Evolutionary conservation across 2,888 invertebrate species (phyloP).

Genomic region (Stenotaenia linearis): DNA sequence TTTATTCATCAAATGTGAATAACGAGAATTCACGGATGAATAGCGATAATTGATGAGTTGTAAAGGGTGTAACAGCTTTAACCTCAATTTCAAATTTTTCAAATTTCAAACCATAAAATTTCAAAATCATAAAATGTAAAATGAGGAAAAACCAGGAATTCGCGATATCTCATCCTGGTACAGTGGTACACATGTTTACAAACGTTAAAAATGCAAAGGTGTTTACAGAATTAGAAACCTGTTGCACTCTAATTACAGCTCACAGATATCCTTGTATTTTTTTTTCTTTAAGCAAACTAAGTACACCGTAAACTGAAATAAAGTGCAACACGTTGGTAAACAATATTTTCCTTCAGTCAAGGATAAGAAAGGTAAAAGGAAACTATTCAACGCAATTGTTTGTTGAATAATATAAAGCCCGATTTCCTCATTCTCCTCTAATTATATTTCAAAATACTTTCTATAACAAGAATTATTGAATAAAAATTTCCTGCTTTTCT

Average conservation of each 20-base stretch:
- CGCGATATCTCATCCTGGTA: too few relatives aligned
- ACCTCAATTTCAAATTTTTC: too few relatives aligned
- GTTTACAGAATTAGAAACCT: background rate
- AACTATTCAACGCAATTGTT: background rate
- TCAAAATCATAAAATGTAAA: too few relatives aligned
- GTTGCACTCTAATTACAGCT: background rate
- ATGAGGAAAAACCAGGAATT: too few relatives aligned
- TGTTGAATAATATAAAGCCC: background rate
- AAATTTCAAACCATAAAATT: too few relatives aligned
- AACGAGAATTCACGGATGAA: background rate
- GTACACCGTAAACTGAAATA: too few relatives aligned
- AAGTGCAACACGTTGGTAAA: background rate
- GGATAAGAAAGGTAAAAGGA: background rate
- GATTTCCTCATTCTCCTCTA: conserved; percentile 14
- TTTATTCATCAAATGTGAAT: background rate
- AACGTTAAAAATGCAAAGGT: too few relatives aligned
- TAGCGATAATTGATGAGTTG: background rate
- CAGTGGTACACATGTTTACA: too few relatives aligned
- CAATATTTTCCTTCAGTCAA: background rate
- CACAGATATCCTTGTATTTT: background rate
- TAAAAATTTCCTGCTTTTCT: conserved; percentile 5
- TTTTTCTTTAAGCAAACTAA: too few relatives aligned
- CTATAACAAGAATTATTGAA: background rate
- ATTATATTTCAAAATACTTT: background rate
- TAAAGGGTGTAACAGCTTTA: too few relatives aligned